phyloP scores from a whole-genome alignment of 2,113 vertebrate species.

The Oncorhynchus masou region DNA sequence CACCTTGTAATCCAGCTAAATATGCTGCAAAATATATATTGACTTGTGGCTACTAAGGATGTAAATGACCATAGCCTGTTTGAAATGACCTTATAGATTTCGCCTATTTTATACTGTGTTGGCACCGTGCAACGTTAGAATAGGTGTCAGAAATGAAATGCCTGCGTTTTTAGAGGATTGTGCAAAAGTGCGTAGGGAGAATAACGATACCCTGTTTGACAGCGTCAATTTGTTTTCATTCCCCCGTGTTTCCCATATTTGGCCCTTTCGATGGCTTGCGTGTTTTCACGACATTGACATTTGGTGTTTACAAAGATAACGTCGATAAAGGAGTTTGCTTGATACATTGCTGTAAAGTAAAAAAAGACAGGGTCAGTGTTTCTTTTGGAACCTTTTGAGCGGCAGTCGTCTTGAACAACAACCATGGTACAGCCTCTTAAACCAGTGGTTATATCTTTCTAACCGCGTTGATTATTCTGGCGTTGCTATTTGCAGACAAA shows the following conservation, averaged over 20 bases:
- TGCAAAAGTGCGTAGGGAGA: constrained; percentile 38
- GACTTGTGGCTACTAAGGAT: constrained; percentile 13
- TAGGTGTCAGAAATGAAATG: constrained; percentile 1
- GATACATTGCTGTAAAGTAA: constrained; percentile 31
- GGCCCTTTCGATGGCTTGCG: not conserved
- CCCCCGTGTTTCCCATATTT: not conserved
- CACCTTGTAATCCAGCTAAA: not conserved
- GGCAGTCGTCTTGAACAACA: not conserved
- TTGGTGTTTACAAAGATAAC: not conserved
- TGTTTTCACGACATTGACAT: constrained; percentile 17
- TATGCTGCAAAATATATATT: not conserved
- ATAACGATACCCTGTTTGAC: constrained; percentile 37
- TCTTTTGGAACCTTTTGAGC: not conserved
- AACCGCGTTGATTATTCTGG: not conserved
- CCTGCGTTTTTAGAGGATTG: constrained; percentile 18
- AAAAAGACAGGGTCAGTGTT: constrained; percentile 50
- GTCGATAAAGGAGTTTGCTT: constrained; percentile 11
- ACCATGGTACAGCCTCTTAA: not conserved
- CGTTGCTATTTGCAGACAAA: too few relatives aligned
- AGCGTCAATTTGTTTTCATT: constrained; percentile 24
- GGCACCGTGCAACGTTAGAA: not conserved
- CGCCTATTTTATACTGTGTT: not conserved
- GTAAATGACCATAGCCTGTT: not conserved
- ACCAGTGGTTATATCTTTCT: not conserved
- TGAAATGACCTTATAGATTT: not conserved